Conservation (phyloP, 2,113 vertebrate genomes). For the Suncus etruscus region DNA sequence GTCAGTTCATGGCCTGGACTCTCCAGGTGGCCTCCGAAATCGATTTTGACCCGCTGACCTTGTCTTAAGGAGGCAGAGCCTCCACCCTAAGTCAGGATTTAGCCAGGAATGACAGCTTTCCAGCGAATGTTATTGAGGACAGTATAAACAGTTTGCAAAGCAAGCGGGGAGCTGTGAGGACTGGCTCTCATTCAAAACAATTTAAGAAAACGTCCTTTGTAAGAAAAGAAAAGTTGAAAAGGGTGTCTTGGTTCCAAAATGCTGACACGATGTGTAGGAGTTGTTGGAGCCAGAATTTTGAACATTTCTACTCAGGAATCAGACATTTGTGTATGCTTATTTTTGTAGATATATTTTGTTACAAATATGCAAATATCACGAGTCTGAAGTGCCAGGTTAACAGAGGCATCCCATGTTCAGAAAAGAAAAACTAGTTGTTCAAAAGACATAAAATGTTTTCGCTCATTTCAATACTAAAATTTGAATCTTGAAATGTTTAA, state of each 20-base stretch:
- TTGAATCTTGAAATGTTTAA: constrained; percentile 65
- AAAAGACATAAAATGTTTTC: constrained; percentile 25
- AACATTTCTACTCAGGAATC: constrained; percentile 24
- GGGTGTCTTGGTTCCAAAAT: background rate
- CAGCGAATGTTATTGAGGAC: constrained; percentile 90
- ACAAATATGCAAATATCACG: constrained; percentile 69
- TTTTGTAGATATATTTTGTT: constrained; percentile 42
- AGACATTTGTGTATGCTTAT: background rate
- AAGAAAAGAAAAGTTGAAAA: background rate
- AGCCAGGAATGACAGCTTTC: constrained; percentile 95
- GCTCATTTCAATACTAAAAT: constrained; percentile 10
- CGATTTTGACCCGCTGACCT: constrained; percentile 97
- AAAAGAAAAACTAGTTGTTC: constrained; percentile 54
- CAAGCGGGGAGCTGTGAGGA: constrained; percentile 86
- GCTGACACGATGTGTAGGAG: background rate
- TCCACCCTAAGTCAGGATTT: constrained; percentile 93
- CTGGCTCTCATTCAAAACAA: constrained; percentile 88
- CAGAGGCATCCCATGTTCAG: background rate
- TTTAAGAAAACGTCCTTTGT: constrained; percentile 72
- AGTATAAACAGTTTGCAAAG: constrained; percentile 89
- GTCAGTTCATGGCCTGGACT: constrained; percentile 97
- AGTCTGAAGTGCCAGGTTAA: background rate
- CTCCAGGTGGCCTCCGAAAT: constrained; percentile 99
- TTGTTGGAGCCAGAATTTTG: background rate
- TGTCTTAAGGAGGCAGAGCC: constrained; percentile 93